Evolutionary conservation across 2,888 invertebrate genomes (phyloP).

Genomic region (Tetanocera ferruginea): DNA sequence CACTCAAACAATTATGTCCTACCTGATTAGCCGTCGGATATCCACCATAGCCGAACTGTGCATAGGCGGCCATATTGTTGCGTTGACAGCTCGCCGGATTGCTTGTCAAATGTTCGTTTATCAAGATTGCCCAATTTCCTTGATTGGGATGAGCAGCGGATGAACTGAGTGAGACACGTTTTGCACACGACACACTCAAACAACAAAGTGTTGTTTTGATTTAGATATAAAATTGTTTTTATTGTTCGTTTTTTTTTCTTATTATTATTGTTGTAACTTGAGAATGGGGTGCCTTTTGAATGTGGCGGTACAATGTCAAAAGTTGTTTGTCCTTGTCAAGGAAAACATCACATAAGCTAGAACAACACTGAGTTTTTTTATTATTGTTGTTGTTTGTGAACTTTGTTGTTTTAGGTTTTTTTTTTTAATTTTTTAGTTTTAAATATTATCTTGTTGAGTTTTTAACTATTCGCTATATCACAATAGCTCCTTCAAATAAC

Average conservation of each 20-base stretch:
- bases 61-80: conserved; percentile 79
- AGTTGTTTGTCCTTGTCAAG: no score
- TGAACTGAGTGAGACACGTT: not conserved
- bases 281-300: no score
- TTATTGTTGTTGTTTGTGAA: not conserved
- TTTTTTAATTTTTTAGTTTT: no score
- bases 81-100: not conserved
- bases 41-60: conserved; percentile 89
- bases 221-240: not conserved
- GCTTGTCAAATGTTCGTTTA: not conserved
- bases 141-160: not conserved
- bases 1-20: conserved; percentile 64
- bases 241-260: conserved; percentile 4
- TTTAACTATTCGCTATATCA: no score
- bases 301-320: no score
- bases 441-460: no score
- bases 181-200: conserved; percentile 5
- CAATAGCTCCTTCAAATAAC: no score
- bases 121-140: not conserved
- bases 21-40: conserved; percentile 95
- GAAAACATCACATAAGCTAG: no score
- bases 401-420: not conserved
- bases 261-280: not conserved
- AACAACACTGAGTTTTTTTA: not conserved
- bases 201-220: not conserved